phyloP scores from a whole-genome alignment of 2,888 invertebrate genomes.

The Poecilobothrus nobilitatus region DNA sequence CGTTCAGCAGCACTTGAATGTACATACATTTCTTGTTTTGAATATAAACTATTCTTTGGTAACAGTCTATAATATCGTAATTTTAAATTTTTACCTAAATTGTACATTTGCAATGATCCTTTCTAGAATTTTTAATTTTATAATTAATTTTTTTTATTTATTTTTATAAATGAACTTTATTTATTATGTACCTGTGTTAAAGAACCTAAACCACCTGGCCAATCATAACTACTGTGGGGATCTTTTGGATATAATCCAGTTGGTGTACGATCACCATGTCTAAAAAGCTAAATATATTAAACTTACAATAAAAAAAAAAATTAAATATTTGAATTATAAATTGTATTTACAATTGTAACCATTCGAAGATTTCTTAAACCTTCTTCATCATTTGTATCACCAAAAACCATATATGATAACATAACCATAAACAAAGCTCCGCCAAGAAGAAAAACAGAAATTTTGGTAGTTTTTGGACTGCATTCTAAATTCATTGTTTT shows the following conservation, averaged over 20 bases:
- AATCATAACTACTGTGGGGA: slow-evolving; percentile 63
- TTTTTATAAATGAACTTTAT: slow-evolving; percentile 9
- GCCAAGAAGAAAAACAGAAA: slow-evolving; percentile 38
- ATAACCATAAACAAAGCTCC: slow-evolving; percentile 36
- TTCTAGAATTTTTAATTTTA: slow-evolving; percentile 47
- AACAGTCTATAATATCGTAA: slow-evolving; percentile 60
- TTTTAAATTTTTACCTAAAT: slow-evolving; percentile 63
- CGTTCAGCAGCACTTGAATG: slow-evolving; percentile 73
- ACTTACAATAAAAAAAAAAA: background rate
- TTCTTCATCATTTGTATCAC: slow-evolving; percentile 39
- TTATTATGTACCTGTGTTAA: slow-evolving; percentile 49
- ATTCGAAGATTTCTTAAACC: slow-evolving; percentile 38
- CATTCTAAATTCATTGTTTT: slow-evolving; percentile 26
- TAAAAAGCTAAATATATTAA: slow-evolving; percentile 34
- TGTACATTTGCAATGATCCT: slow-evolving; percentile 67
- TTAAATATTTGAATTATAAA: background rate
- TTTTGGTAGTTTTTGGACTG: slow-evolving; percentile 37
- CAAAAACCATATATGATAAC: slow-evolving; percentile 42
- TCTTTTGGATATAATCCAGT: slow-evolving; percentile 68
- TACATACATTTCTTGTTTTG: slow-evolving; percentile 52
- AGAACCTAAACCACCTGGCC: slow-evolving; percentile 76
- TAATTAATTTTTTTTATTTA: slow-evolving; percentile 11
- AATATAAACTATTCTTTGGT: slow-evolving; percentile 51
- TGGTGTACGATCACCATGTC: slow-evolving; percentile 51
- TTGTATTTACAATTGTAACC: slow-evolving; percentile 38